phyloP scores from a whole-genome alignment of 2,113 vertebrate species.

The Oxyura jamaicensis region DNA sequence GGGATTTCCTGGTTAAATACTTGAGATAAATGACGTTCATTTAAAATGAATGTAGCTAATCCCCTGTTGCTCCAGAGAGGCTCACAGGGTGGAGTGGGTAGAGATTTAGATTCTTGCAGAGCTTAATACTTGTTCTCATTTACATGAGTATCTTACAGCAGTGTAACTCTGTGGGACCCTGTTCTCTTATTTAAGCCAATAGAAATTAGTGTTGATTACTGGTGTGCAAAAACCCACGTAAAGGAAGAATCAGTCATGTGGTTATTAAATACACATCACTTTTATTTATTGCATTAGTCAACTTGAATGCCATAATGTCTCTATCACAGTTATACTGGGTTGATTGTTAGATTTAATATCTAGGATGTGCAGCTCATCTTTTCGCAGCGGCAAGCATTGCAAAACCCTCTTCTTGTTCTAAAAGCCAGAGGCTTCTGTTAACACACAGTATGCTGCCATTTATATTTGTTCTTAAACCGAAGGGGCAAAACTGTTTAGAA shows the following conservation, averaged over 20 bases:
- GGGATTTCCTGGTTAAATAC: slow-evolving; percentile 38
- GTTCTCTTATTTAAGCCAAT: slow-evolving; percentile 14
- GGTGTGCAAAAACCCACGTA: neutral
- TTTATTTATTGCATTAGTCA: neutral
- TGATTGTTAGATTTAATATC: neutral
- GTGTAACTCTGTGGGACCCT: neutral
- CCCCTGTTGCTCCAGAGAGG: slow-evolving; percentile 8
- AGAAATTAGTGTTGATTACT: neutral
- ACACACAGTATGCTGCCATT: neutral
- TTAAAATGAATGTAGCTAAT: slow-evolving; percentile 37
- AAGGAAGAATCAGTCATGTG: neutral
- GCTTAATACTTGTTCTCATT: slow-evolving; percentile 48
- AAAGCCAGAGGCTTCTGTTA: neutral
- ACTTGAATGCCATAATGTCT: neutral
- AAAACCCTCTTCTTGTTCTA: neutral
- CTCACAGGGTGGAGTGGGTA: neutral
- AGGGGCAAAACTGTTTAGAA: neutral
- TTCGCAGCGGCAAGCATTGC: neutral
- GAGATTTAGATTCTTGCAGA: slow-evolving; percentile 49
- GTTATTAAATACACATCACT: neutral
- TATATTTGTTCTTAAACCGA: neutral
- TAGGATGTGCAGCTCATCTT: fast-evolving
- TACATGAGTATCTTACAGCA: neutral
- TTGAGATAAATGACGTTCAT: neutral
- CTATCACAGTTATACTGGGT: neutral